Conservation (phyloP, 2,888 invertebrate species). For the Zaprionus bogoriensis region DNA sequence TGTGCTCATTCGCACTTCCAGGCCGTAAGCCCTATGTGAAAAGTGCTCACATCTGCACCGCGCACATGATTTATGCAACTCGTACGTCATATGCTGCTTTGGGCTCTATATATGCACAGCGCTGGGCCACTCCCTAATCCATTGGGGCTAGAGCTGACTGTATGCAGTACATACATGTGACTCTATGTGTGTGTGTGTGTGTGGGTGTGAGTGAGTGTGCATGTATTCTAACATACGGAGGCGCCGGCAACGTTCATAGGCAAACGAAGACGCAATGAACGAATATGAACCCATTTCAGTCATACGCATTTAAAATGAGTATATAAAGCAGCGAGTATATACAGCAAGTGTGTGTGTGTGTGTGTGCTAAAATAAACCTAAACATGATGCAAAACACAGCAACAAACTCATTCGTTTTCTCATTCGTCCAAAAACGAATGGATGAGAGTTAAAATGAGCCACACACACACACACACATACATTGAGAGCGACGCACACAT, state of each 20-base stretch:
- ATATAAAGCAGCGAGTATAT: slow-evolving; percentile 33
- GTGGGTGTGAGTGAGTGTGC: slow-evolving; percentile 21
- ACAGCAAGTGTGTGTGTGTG: slow-evolving; percentile 35
- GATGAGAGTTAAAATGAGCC: slow-evolving; percentile 78
- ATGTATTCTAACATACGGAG: slow-evolving; percentile 35
- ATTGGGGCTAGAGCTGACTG: background rate
- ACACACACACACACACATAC: slow-evolving; percentile 32
- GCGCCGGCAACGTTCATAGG: slow-evolving; percentile 6
- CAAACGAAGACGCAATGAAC: slow-evolving; percentile 7
- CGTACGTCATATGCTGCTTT: slow-evolving; percentile 26
- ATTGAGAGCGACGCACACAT: slow-evolving; percentile 7
- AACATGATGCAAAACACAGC: slow-evolving; percentile 66
- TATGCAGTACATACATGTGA: slow-evolving; percentile 7
- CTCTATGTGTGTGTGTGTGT: slow-evolving; percentile 1
- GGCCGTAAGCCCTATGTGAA: too few relatives aligned
- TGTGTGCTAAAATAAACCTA: slow-evolving; percentile 73
- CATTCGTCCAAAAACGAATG: slow-evolving; percentile 76
- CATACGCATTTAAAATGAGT: slow-evolving; percentile 58
- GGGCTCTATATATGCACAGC: slow-evolving; percentile 9
- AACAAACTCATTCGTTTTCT: slow-evolving; percentile 76
- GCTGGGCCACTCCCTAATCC: slow-evolving; percentile 56
- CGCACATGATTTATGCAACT: slow-evolving; percentile 52
- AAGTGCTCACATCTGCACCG: background rate
- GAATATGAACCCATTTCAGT: slow-evolving; percentile 62
- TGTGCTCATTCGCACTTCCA: too few relatives aligned